Conservation (phyloP, 2,113 vertebrate species). For the Bettongia penicillata region DNA sequence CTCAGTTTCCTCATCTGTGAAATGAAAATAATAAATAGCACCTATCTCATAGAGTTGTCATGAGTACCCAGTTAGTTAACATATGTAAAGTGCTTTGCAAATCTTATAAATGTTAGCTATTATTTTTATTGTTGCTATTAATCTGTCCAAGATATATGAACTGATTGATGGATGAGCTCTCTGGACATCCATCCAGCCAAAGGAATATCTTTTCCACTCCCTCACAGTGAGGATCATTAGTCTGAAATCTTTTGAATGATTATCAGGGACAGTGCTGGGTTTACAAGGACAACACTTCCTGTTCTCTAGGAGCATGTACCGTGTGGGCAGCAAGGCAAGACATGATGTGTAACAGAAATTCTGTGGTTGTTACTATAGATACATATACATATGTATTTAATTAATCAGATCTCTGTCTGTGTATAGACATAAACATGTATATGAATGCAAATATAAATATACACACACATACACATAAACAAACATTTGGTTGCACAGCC, state of each 20-base stretch:
- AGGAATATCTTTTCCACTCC: background rate
- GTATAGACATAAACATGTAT: background rate
- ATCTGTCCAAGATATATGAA: background rate
- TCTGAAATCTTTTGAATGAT: background rate
- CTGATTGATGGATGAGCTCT: background rate
- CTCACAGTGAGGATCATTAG: background rate
- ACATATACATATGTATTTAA: too few relatives aligned
- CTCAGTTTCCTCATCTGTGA: background rate
- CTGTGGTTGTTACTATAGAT: background rate
- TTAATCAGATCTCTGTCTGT: background rate
- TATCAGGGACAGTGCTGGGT: background rate
- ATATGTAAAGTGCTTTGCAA: background rate
- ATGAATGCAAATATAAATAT: fast-evolving
- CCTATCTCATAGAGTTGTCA: background rate
- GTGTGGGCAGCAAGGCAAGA: background rate
- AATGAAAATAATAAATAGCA: background rate
- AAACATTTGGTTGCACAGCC: background rate
- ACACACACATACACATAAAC: background rate
- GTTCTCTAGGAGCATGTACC: background rate
- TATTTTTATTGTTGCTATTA: background rate
- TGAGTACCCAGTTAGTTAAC: background rate
- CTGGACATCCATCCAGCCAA: background rate
- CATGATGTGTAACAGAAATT: background rate
- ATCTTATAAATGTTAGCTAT: background rate
- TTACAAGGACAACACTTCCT: background rate